These are phyloP conservation scores for Scomber colias DNA, from an alignment of 2,113 vertebrate genomes.

Conservation along the genomic window DNA sequence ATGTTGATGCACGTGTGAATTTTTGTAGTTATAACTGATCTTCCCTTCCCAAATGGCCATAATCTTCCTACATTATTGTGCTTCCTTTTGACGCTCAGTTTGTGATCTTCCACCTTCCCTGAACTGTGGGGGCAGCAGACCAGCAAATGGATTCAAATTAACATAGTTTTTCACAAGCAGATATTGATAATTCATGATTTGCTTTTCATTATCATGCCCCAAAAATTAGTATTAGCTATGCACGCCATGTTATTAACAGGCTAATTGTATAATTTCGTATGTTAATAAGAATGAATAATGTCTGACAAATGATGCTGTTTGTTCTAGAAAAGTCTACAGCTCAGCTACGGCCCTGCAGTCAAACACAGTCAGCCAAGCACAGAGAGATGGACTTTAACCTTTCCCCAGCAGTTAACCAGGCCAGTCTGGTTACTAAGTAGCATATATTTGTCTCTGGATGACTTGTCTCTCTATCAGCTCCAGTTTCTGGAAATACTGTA, in stretches of 20 bases:
- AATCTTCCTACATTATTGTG: no score
- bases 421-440: slow-evolving; percentile 23
- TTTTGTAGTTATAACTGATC: no score
- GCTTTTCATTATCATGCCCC: not conserved
- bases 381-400: slow-evolving; percentile 74
- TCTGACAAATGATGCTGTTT: not conserved
- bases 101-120: no score
- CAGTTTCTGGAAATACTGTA: not conserved
- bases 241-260: no score
- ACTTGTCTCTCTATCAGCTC: not conserved
- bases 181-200: no score
- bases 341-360: not conserved
- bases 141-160: no score
- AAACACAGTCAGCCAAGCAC: not conserved
- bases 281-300: not conserved
- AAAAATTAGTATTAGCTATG: not conserved
- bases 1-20: no score
- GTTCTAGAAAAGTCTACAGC: slow-evolving; percentile 48
- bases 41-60: no score
- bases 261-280: not conserved
- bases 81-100: no score
- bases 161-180: no score
- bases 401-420: not conserved
- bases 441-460: not conserved
- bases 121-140: no score